Evolutionary conservation across 2,113 vertebrate genomes (phyloP).

Genomic region (Tyto alba): DNA sequence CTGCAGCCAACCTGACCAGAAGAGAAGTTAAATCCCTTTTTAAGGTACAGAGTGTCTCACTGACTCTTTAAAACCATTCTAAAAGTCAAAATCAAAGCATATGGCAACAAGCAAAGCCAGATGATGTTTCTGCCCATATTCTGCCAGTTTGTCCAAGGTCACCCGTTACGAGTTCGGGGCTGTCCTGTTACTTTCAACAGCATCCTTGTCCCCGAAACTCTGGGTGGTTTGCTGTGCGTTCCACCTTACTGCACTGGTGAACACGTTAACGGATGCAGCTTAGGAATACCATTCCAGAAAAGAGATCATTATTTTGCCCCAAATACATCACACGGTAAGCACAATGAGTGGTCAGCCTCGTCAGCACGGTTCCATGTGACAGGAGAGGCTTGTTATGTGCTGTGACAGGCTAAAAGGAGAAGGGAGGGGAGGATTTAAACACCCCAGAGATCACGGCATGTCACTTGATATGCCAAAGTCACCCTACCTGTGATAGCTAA

Average conservation of each 20-base stretch:
- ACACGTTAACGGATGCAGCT: fast-evolving
- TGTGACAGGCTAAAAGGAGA: not conserved
- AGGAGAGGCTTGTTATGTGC: not conserved
- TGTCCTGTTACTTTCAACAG: not conserved
- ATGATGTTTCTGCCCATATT: not conserved
- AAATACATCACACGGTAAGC: not conserved
- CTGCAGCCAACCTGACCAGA: not conserved
- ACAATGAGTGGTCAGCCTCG: not conserved
- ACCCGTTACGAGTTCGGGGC: not conserved
- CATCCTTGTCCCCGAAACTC: not conserved
- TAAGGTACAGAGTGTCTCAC: not conserved
- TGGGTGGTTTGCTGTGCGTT: not conserved
- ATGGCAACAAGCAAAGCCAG: not conserved
- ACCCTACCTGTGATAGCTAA: not conserved
- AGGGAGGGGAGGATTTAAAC: not conserved
- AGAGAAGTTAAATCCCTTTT: not conserved
- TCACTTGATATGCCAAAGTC: not conserved
- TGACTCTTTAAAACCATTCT: not conserved
- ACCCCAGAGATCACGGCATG: not conserved
- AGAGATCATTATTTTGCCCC: not conserved
- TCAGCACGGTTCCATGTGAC: not conserved
- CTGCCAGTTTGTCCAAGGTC: not conserved
- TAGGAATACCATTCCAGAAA: not conserved
- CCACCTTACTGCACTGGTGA: not conserved
- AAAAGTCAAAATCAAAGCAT: not conserved